Conservation (phyloP, 2,888 invertebrate species). For the Andrena dorsata region DNA sequence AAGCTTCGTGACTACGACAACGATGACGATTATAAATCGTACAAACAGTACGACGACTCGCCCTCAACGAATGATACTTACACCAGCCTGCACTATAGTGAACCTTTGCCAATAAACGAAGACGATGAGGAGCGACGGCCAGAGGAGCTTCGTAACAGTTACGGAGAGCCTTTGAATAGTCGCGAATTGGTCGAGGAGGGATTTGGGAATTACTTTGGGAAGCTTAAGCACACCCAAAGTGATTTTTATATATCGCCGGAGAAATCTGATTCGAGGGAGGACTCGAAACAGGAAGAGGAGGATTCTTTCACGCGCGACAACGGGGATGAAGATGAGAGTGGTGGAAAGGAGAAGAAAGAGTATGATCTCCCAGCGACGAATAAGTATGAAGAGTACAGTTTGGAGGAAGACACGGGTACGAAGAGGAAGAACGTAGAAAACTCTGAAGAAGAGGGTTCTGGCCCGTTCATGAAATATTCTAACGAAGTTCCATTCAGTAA, state of each 20-base stretch:
- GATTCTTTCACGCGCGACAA: not conserved
- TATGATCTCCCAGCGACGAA: slow-evolving; percentile 61
- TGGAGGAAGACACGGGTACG: slow-evolving; percentile 57
- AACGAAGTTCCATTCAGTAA: not conserved
- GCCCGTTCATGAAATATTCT: not conserved
- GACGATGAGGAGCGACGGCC: slow-evolving; percentile 51
- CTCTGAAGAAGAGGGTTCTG: slow-evolving; percentile 2
- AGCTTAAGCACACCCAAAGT: slow-evolving; percentile 70
- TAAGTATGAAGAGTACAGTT: slow-evolving; percentile 80
- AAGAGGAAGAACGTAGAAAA: slow-evolving; percentile 21
- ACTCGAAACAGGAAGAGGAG: not conserved
- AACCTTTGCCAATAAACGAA: slow-evolving; percentile 58
- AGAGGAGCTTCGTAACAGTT: slow-evolving; percentile 79
- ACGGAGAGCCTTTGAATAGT: slow-evolving; percentile 80
- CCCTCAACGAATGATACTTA: slow-evolving; percentile 40
- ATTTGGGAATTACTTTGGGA: slow-evolving; percentile 60
- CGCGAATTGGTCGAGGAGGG: slow-evolving; percentile 76
- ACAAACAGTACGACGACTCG: slow-evolving; percentile 31
- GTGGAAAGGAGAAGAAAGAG: slow-evolving; percentile 49
- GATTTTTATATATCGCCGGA: slow-evolving; percentile 65
- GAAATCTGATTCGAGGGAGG: slow-evolving; percentile 39
- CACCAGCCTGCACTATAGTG: slow-evolving; percentile 22
- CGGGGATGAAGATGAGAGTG: slow-evolving; percentile 35
- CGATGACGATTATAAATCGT: slow-evolving; percentile 14
- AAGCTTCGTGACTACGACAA: slow-evolving; percentile 18